A percentile compares a stretch with the other conserved stretches of the same genome.
Evolutionary conservation across 2,797 vertebrate genomes (phyloP).

Genomic region (Graptemys geographica): DNA sequence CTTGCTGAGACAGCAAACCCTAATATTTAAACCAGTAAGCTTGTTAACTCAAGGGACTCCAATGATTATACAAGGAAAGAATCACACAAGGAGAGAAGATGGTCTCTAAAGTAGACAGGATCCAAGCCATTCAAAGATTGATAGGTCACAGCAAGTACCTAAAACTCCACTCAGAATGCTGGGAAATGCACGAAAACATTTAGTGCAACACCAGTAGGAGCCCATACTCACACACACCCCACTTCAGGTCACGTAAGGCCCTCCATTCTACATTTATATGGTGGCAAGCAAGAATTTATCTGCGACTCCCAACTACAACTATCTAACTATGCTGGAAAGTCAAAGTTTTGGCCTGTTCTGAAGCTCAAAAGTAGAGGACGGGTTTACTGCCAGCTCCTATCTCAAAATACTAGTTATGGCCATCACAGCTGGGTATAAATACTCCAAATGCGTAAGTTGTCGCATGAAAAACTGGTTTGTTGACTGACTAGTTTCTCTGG

Average conservation of each 20-base stretch:
- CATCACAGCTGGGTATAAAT: not conserved
- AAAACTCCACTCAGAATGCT: not conserved
- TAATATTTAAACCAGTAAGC: not conserved
- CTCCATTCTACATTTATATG: not conserved
- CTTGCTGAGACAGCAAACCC: not conserved
- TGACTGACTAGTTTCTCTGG: not conserved
- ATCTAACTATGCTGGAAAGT: not conserved
- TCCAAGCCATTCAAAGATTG: not conserved
- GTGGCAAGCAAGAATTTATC: not conserved
- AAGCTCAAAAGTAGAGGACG: not conserved
- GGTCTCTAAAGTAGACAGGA: constrained; percentile 12
- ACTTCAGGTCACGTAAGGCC: not conserved
- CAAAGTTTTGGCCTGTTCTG: not conserved
- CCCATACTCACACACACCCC: not conserved
- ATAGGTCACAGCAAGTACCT: not conserved
- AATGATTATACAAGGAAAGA: not conserved
- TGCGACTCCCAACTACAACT: not conserved
- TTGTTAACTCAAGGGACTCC: no score
- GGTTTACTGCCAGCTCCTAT: not conserved
- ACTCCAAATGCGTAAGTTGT: not conserved
- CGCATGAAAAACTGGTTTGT: not conserved
- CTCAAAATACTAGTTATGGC: not conserved
- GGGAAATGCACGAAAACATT: not conserved
- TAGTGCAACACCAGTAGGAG: not conserved
- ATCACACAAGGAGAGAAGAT: not conserved